Evolutionary conservation across 2,113 vertebrate species (phyloP).

Genomic region (Platysternon megacephalum): DNA sequence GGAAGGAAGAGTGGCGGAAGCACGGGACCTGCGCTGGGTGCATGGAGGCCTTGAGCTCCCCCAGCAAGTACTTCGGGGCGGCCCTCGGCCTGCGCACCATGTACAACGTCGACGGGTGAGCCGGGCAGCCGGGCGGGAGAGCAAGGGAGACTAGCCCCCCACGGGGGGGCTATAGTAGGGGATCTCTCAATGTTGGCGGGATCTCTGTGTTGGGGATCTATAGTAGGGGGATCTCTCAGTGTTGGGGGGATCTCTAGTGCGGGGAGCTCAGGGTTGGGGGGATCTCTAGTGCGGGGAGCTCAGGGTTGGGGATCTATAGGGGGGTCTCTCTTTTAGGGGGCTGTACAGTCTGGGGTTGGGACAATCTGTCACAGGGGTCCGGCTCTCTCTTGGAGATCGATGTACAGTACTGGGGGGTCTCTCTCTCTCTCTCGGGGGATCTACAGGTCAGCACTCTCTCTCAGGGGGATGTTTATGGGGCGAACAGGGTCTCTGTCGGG

Average conservation of each 20-base stretch:
- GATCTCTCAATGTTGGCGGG: no score
- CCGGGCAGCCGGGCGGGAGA: no score
- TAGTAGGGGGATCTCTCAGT: background rate
- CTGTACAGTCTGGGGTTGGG: background rate
- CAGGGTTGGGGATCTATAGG: background rate
- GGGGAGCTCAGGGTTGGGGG: background rate
- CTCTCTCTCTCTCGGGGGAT: background rate
- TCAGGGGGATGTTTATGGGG: background rate
- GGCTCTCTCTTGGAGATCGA: background rate
- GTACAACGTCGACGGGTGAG: slow-evolving; percentile 15
- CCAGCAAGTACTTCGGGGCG: slow-evolving; percentile 9
- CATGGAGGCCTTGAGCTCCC: background rate
- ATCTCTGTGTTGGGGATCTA: no score
- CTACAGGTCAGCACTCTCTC: background rate
- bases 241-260: background rate
- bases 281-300: background rate
- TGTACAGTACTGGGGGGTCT: no score
- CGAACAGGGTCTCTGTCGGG: background rate
- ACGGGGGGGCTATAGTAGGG: background rate
- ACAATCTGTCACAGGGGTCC: background rate
- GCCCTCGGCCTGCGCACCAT: background rate
- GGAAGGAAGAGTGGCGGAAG: slow-evolving; percentile 22
- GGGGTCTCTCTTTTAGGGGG: no score
- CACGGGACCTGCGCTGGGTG: slow-evolving; percentile 13
- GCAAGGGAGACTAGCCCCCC: background rate